These are phyloP conservation scores for Scarus forsteni DNA, from an alignment of 2,797 vertebrate genomes.

Conservation along the genomic window DNA sequence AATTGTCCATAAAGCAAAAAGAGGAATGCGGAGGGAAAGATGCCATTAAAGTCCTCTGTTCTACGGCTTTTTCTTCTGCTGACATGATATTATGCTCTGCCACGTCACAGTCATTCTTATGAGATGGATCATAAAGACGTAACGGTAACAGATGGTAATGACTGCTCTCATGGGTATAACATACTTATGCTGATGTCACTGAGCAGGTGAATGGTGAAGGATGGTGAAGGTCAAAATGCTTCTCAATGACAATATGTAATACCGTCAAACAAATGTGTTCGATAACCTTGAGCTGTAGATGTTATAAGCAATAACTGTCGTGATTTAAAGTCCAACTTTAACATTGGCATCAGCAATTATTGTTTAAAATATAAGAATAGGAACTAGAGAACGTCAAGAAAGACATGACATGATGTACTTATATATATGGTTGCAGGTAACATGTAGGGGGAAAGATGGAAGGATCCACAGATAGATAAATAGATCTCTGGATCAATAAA, in stretches of 20 bases:
- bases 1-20: conserved; percentile 7
- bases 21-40: neutral
- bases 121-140: neutral
- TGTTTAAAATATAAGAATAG: too few species aligned
- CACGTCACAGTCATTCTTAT: conserved; percentile 6
- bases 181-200: neutral
- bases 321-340: too few species aligned
- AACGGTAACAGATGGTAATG: neutral
- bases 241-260: neutral
- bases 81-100: conserved; percentile 16
- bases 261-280: neutral
- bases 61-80: neutral
- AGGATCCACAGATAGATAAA: too few species aligned
- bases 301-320: too few species aligned
- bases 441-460: too few species aligned
- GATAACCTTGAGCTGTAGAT: neutral
- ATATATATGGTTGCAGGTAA: too few species aligned
- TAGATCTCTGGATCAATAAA: too few species aligned
- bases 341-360: too few species aligned
- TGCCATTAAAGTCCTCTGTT: conserved; percentile 1
- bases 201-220: neutral
- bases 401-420: too few species aligned
- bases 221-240: conserved; percentile 4
- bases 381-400: too few species aligned
- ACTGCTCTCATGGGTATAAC: neutral